phyloP scores from a whole-genome alignment of 2,888 invertebrate species.

The Brachyopa scutellaris region DNA sequence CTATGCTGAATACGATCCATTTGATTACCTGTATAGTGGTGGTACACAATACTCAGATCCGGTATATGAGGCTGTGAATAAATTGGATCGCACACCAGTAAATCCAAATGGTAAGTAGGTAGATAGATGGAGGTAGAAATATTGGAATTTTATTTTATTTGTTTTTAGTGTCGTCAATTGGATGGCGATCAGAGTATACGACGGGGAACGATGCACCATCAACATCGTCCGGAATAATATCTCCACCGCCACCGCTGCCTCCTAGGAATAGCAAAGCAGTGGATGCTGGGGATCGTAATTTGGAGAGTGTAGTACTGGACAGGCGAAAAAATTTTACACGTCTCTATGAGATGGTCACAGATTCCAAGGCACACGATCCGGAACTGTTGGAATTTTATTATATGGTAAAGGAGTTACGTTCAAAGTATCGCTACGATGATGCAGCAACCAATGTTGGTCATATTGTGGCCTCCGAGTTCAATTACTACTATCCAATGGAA shows the following conservation, averaged over 20 bases:
- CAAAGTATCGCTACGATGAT: constrained; percentile 89
- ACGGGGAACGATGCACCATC: constrained; percentile 49
- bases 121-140: constrained; percentile 13
- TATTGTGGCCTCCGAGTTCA: constrained; percentile 93
- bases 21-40: constrained; percentile 88
- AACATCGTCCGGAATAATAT: constrained; percentile 70
- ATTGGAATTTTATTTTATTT: constrained; percentile 3
- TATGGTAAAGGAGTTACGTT: constrained; percentile 91
- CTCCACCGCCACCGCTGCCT: constrained; percentile 84
- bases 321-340: constrained; percentile 79
- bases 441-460: constrained; percentile 92
- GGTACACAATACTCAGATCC: constrained; percentile 87
- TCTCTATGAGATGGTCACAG: constrained; percentile 88
- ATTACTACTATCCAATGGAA: constrained; percentile 89
- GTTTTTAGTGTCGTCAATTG: constrained; percentile 77
- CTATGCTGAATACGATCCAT: constrained; percentile 90
- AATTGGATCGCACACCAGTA: constrained; percentile 83
- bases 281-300: constrained; percentile 71
- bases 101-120: constrained; percentile 82
- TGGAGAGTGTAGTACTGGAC: constrained; percentile 75
- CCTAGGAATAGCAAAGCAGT: constrained; percentile 78
- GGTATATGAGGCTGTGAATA: constrained; percentile 87
- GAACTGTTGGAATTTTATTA: constrained; percentile 91
- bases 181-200: constrained; percentile 79
- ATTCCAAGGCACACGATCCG: constrained; percentile 87